phyloP scores from a whole-genome alignment of 1,140 invertebrate species.

The Aradophagus sp. region DNA sequence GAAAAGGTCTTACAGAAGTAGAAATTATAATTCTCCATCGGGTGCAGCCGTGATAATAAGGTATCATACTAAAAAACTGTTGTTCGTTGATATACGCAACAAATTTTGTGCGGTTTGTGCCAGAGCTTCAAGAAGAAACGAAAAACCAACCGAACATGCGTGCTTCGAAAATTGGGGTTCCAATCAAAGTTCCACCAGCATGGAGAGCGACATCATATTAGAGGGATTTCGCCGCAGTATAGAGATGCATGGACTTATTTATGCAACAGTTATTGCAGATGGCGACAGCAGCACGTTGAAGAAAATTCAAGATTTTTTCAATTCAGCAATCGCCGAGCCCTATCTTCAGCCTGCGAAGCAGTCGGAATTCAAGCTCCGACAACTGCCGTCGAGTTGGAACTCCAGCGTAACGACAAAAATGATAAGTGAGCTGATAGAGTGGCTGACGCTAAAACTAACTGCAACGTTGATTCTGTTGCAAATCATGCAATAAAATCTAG shows the following conservation, averaged over 20 bases:
- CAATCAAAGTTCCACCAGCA: constrained; percentile 5
- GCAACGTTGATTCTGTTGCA: too few species aligned
- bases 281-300: constrained; percentile 10
- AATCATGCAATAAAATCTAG: neutral
- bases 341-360: constrained; percentile 9
- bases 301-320: constrained; percentile 11
- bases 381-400: neutral
- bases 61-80: constrained; percentile 9
- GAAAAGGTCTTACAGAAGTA: constrained; percentile 1
- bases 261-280: constrained; percentile 10
- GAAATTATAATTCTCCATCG: constrained; percentile 6
- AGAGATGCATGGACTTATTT: constrained; percentile 1
- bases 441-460: neutral
- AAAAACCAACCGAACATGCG: constrained; percentile 2
- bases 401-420: neutral
- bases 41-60: constrained; percentile 2
- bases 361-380: neutral
- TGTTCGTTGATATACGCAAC: constrained; percentile 9
- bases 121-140: neutral
- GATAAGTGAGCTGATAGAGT: neutral
- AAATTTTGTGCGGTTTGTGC: constrained; percentile 7
- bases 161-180: constrained; percentile 7
- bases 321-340: constrained; percentile 1
- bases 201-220: constrained; percentile 8
- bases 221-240: constrained; percentile 6